Evolutionary conservation across 2,113 vertebrate genomes (phyloP).

Genomic region (Quiscalus mexicanus): DNA sequence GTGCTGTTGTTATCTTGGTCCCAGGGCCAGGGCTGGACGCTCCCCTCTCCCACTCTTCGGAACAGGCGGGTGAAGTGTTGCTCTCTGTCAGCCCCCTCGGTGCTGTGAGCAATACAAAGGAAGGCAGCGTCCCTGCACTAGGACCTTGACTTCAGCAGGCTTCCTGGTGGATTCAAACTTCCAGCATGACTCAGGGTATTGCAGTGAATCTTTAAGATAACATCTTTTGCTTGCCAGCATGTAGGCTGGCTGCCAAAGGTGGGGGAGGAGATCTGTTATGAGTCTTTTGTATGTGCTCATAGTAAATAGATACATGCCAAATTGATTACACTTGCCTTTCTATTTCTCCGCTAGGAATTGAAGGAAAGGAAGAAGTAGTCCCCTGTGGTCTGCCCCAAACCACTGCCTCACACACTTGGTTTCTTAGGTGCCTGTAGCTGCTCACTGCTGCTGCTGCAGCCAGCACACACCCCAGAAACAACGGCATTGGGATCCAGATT

Average conservation of each 20-base stretch:
- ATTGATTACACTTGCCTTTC: not conserved
- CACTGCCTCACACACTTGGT: not conserved
- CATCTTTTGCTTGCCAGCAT: conserved; percentile 46
- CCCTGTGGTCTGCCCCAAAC: not conserved
- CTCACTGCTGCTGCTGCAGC: not conserved
- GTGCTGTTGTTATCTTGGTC: not conserved
- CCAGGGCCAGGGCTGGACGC: not conserved
- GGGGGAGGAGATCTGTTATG: conserved; percentile 47
- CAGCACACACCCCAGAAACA: not conserved
- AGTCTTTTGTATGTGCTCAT: conserved; percentile 44
- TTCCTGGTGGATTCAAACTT: conserved; percentile 23
- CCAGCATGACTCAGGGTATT: conserved; percentile 59
- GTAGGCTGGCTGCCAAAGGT: conserved; percentile 47
- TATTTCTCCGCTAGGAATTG: not conserved
- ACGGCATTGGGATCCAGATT: fast-evolving
- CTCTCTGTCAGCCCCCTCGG: not conserved
- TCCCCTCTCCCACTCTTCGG: fast-evolving
- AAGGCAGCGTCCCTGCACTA: not conserved
- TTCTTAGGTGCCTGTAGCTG: not conserved
- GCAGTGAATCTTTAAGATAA: conserved; percentile 43
- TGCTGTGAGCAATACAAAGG: not conserved
- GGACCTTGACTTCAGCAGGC: not conserved
- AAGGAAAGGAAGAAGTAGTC: not conserved
- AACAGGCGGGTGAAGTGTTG: not conserved
- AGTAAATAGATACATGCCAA: conserved; percentile 45